Evolutionary conservation across 2,888 invertebrate genomes (phyloP).

Genomic region (Melanostoma scalare): DNA sequence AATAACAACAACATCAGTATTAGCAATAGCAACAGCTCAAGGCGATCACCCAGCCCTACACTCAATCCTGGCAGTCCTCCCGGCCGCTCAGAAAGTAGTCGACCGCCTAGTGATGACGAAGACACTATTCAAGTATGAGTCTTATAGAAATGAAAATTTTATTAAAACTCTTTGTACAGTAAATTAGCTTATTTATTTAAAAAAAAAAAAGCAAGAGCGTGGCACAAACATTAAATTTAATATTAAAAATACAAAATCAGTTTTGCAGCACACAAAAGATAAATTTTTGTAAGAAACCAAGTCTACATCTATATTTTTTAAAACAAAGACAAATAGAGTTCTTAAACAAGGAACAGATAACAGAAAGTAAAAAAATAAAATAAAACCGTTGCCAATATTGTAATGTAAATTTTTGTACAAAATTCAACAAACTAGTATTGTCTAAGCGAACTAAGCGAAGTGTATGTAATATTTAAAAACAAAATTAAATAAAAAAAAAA

Average conservation of each 20-base stretch:
- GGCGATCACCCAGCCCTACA: conserved; percentile 80
- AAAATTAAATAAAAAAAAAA: conserved; percentile 14
- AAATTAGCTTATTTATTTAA: conserved; percentile 68
- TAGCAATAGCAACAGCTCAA: conserved; percentile 73
- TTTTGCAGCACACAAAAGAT: conserved; percentile 52
- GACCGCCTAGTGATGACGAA: conserved; percentile 81
- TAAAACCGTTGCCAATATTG: conserved; percentile 69
- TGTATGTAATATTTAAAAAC: conserved; percentile 56
- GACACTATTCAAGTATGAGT: conserved; percentile 82
- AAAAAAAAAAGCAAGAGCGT: conserved; percentile 28
- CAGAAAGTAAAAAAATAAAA: conserved; percentile 27
- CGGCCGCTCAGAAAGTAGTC: conserved; percentile 81
- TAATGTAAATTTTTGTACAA: conserved; percentile 73
- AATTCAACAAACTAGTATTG: conserved; percentile 62
- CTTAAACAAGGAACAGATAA: conserved; percentile 16
- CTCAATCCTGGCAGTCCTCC: conserved; percentile 82
- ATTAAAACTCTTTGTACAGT: conserved; percentile 64
- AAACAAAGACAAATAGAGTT: conserved; percentile 31
- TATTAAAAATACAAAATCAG: conserved; percentile 4
- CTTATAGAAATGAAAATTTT: conserved; percentile 47
- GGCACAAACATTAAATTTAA: conserved; percentile 60
- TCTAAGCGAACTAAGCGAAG: conserved; percentile 51
- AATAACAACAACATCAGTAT: conserved; percentile 70
- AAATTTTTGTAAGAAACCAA: conserved; percentile 44
- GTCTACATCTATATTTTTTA: conserved; percentile 42